Evolutionary conservation across 2,113 vertebrate species (phyloP), one percentile per base, ranked within the genome.

Genomic region (Embiotoca jacksoni): DNA sequence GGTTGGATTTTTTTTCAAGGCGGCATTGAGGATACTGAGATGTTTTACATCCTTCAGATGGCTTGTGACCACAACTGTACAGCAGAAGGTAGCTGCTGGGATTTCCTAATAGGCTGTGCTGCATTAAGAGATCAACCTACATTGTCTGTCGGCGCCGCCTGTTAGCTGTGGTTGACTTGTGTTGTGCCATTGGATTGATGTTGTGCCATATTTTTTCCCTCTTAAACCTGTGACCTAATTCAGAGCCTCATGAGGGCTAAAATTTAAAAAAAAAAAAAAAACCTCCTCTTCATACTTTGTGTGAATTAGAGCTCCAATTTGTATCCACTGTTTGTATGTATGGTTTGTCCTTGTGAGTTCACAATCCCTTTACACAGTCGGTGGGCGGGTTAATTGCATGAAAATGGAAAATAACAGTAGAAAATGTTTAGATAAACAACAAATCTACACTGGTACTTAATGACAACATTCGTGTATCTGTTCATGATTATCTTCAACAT

Each of bases 21-120:
- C 96, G 97, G 96, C 92, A 91, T 95, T 78, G 96, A 96, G 94
- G 96, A 96, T 96, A 94, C 96, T 95, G 96, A 98, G 94, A 95
- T 95, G 90, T 99, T 99, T 98, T 96, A 97, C 97, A 94, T 99
- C 96, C 95, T 98, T 95, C 97, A 97, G 96, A 97, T 97, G 96
- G 95, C 98, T 96, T 99, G 97, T 95, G 97, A 98, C 96, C 95
- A 93, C 95, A 98, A 97, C 97, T 99, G 97, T 97, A 97, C 97
- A 95, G 98, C 97, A 96, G 98, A 97, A 99, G 98, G 98, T 99
- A 99, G 96, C 97, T 97, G 95, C 96, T 96, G 96, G 94, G 94
- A 96, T 96, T 95, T 94, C 96, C 94, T 96, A 95, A 95, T 94
- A 95, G 94, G 87, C 93, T 77, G 59, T 77, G 79, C 63, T 82